Conservation (phyloP, 37 sponge, comb jelly and placozoan species). For the Theonella swinhoei region DNA sequence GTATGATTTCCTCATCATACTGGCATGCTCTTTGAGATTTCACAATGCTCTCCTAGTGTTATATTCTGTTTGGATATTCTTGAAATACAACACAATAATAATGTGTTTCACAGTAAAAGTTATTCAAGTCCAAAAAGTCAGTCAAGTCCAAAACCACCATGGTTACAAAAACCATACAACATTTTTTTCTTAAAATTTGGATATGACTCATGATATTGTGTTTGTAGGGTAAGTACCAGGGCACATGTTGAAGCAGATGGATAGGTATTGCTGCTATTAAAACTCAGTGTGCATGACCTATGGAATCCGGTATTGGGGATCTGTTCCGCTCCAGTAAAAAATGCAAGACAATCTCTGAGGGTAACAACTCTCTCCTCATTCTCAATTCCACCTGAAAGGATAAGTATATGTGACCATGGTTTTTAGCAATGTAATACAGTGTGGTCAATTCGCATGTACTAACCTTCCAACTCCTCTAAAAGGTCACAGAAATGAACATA, state of each 20-base stretch:
- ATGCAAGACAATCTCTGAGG: neutral
- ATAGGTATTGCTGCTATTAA: neutral
- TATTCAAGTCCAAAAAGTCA: neutral
- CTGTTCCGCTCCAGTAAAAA: neutral
- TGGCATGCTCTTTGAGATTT: neutral
- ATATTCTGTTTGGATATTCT: neutral
- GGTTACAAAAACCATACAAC: neutral
- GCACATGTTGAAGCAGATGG: neutral
- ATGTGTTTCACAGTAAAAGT: neutral
- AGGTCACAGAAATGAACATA: neutral
- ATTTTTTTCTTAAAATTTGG: neutral
- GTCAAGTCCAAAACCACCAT: neutral
- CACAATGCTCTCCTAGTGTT: too few relatives aligned
- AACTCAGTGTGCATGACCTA: neutral
- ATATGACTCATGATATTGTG: neutral
- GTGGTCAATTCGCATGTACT: neutral
- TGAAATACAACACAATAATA: too few relatives aligned
- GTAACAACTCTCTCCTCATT: neutral
- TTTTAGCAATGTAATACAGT: neutral
- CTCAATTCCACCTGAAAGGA: neutral
- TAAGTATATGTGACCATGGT: neutral
- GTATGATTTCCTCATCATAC: neutral
- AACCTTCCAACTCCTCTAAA: constrained; percentile 1
- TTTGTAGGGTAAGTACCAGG: neutral
- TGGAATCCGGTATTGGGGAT: neutral